A percentile compares a stretch with the other conserved stretches of the same genome.
Conservation (phyloP, 2,888 invertebrate genomes). For the Protodeltote pygarga region DNA sequence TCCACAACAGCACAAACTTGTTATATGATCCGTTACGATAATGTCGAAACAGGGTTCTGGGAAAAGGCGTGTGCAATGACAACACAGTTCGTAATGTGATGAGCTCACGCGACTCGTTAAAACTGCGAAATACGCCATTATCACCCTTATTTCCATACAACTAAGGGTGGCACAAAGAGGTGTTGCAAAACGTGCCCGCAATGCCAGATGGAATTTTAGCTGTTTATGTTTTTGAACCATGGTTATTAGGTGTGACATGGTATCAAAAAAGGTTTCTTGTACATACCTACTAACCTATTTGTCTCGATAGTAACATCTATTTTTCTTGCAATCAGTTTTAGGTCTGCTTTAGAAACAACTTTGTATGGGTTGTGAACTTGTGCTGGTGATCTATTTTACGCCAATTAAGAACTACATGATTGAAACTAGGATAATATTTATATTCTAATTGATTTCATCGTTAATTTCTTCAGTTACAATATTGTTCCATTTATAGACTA, state of each 20-base stretch:
- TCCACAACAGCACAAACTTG: conserved; percentile 38
- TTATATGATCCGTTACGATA: conserved; percentile 50
- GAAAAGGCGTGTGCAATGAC: conserved; percentile 57
- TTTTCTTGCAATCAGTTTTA: conserved; percentile 10
- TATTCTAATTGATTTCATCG: background rate
- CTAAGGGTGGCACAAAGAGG: conserved; percentile 15
- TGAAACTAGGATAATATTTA: background rate
- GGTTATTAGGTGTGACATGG: conserved; percentile 27
- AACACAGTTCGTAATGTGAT: conserved; percentile 46
- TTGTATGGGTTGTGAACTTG: conserved; percentile 17
- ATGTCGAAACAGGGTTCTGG: conserved; percentile 49
- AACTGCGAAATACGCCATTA: conserved; percentile 12
- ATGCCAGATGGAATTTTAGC: conserved; percentile 45
- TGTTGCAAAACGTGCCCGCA: conserved; percentile 41
- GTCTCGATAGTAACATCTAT: conserved; percentile 16
- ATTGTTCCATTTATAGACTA: too few relatives aligned
- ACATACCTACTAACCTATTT: conserved; percentile 29
- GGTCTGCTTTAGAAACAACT: conserved; percentile 8
- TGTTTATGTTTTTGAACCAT: conserved; percentile 42
- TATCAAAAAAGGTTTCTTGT: conserved; percentile 21
- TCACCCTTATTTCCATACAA: conserved; percentile 18
- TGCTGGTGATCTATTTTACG: conserved; percentile 17
- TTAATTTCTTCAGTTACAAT: background rate
- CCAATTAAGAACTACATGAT: conserved; percentile 18
- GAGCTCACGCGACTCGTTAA: conserved; percentile 40